A percentile compares a stretch with the other conserved stretches of the same genome.
phyloP scores from a whole-genome alignment of 2,888 invertebrate genomes.

The Sipunculus nudus region DNA sequence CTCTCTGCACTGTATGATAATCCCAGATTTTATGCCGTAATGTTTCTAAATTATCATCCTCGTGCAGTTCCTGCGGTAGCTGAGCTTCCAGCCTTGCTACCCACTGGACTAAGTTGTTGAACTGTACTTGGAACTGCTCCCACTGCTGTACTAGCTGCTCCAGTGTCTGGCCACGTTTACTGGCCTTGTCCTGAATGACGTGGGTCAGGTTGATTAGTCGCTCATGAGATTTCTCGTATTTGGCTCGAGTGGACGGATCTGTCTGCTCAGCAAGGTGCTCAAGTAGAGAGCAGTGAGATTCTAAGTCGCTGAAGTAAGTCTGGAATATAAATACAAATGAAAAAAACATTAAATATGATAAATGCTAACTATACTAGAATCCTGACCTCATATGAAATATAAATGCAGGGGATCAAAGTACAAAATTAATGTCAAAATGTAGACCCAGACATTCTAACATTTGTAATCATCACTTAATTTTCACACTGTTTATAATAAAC shows the following conservation, averaged over 20 bases:
- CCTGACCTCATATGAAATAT: background rate
- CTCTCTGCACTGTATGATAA: constrained; percentile 51
- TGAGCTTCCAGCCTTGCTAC: constrained; percentile 32
- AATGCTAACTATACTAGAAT: background rate
- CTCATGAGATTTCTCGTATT: constrained; percentile 47
- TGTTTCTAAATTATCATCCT: constrained; percentile 46
- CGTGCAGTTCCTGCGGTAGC: constrained; percentile 30
- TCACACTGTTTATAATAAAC: too few relatives aligned
- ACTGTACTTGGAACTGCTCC: constrained; percentile 51
- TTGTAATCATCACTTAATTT: too few relatives aligned
- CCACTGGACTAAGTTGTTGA: constrained; percentile 24
- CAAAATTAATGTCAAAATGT: too few relatives aligned
- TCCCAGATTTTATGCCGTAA: constrained; percentile 49
- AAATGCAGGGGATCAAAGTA: too few relatives aligned
- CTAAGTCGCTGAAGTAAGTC: constrained; percentile 63
- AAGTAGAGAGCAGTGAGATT: constrained; percentile 59
- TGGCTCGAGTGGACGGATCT: constrained; percentile 48
- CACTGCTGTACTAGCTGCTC: constrained; percentile 54
- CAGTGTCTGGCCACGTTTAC: constrained; percentile 53
- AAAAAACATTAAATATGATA: background rate
- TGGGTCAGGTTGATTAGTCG: constrained; percentile 49
- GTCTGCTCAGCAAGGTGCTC: constrained; percentile 55
- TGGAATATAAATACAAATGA: constrained; percentile 40
- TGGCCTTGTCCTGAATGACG: constrained; percentile 56
- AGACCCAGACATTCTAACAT: too few relatives aligned